Evolutionary conservation across 2,797 vertebrate species (phyloP).

Genomic region (Cossypha niveicapilla): DNA sequence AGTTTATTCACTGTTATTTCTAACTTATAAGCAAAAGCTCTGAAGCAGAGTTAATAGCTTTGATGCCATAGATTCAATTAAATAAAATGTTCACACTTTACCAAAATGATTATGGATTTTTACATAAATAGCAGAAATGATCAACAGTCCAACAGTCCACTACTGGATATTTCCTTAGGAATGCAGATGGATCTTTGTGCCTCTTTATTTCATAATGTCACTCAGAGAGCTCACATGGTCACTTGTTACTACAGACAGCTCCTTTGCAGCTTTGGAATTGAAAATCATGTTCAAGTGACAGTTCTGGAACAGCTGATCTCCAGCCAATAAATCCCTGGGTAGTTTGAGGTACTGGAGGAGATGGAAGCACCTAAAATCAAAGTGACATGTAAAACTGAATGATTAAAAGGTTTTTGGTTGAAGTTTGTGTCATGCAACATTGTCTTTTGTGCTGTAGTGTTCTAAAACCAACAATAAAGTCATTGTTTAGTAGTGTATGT

Average conservation of each 20-base stretch:
- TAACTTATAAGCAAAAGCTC: neutral
- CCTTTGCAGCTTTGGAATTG: conserved; percentile 75
- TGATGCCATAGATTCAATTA: neutral
- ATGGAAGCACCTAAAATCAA: conserved; percentile 74
- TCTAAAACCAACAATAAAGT: neutral
- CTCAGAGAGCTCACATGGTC: conserved; percentile 69
- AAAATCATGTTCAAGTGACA: conserved; percentile 71
- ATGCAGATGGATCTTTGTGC: neutral
- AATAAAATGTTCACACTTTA: neutral
- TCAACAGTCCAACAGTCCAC: neutral
- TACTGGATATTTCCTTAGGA: neutral
- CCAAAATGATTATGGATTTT: neutral
- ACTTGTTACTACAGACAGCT: conserved; percentile 71
- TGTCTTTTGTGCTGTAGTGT: neutral
- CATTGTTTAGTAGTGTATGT: neutral
- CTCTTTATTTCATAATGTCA: conserved; percentile 35
- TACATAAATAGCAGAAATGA: neutral
- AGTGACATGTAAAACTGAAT: neutral
- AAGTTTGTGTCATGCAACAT: neutral
- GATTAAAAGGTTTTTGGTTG: neutral
- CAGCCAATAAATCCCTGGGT: conserved; percentile 86
- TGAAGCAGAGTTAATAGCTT: neutral
- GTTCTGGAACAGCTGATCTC: conserved; percentile 74
- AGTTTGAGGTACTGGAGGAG: conserved; percentile 82
- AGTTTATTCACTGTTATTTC: neutral